Percentiles rank a stretch among this genome's conserved stretches.
Evolutionary conservation across 2,797 vertebrate genomes (phyloP).

Genomic region (Oreochromis grahami): DNA sequence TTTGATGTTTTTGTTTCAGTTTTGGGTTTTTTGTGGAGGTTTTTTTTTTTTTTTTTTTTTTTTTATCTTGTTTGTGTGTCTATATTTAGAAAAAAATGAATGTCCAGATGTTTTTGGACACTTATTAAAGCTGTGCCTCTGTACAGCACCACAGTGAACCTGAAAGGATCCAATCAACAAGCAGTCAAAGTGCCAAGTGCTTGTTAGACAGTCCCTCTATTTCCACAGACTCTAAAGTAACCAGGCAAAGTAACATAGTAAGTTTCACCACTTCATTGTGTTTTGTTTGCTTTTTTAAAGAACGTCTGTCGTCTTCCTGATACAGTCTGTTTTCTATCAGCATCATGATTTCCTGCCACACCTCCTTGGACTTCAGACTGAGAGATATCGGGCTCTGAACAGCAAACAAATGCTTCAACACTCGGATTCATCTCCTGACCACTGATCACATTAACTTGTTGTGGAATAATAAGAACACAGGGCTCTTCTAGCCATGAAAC

Average conservation of each 20-base stretch:
- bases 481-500: not conserved
- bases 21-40: too few relatives aligned
- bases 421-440: not conserved
- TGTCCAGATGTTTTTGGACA: not conserved
- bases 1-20: not conserved
- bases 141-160: not conserved
- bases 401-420: not conserved
- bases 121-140: not conserved
- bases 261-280: not conserved
- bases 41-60: not conserved
- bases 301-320: not conserved
- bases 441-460: not conserved
- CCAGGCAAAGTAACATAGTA: not conserved
- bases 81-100: not conserved
- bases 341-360: not conserved
- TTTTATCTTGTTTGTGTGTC: not conserved
- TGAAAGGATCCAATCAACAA: not conserved
- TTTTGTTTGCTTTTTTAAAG: not conserved
- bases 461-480: not conserved
- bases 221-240: not conserved
- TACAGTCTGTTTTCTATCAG: not conserved
- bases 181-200: not conserved
- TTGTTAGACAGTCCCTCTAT: not conserved
- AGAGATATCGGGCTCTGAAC: not conserved
- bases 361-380: not conserved